Evolutionary conservation across 92 coral and sea anemone genomes (phyloP).

Genomic region (Porites rus): DNA sequence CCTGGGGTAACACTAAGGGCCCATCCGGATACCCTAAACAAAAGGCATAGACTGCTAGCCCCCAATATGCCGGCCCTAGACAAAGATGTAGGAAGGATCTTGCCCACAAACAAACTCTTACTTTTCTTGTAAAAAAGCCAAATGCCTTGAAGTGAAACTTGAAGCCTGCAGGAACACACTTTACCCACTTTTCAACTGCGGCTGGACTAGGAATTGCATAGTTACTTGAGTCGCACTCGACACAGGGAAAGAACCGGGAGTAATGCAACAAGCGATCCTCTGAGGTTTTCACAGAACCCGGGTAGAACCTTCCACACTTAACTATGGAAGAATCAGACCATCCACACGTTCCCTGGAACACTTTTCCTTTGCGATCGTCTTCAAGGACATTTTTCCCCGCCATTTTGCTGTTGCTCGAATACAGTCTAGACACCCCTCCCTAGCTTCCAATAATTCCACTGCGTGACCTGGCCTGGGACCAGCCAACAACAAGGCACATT

Average conservation of each 20-base stretch:
- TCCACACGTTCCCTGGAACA: slow-evolving; percentile 69
- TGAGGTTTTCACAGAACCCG: slow-evolving; percentile 58
- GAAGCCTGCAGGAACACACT: slow-evolving; percentile 65
- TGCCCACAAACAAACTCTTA: not conserved
- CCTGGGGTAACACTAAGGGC: too few relatives aligned
- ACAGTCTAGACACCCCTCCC: not conserved
- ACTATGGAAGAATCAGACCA: slow-evolving; percentile 68
- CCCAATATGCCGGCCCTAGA: too few relatives aligned
- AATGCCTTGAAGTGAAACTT: slow-evolving; percentile 73
- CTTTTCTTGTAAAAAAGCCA: slow-evolving; percentile 70
- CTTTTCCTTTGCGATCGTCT: slow-evolving; percentile 47
- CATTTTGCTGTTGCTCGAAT: slow-evolving; percentile 39
- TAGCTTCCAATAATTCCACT: not conserved
- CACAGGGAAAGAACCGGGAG: slow-evolving; percentile 64
- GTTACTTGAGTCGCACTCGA: slow-evolving; percentile 68
- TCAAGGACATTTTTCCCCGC: slow-evolving; percentile 25
- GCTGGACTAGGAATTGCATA: slow-evolving; percentile 69
- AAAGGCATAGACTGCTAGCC: too few relatives aligned
- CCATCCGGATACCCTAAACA: too few relatives aligned
- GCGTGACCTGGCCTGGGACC: not conserved
- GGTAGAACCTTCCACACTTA: slow-evolving; percentile 69
- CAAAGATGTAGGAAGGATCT: not conserved
- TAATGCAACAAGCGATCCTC: slow-evolving; percentile 65
- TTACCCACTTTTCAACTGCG: slow-evolving; percentile 57
- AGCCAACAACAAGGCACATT: not conserved